phyloP scores from a whole-genome alignment of 2,113 vertebrate genomes.

The Anguilla rostrata region DNA sequence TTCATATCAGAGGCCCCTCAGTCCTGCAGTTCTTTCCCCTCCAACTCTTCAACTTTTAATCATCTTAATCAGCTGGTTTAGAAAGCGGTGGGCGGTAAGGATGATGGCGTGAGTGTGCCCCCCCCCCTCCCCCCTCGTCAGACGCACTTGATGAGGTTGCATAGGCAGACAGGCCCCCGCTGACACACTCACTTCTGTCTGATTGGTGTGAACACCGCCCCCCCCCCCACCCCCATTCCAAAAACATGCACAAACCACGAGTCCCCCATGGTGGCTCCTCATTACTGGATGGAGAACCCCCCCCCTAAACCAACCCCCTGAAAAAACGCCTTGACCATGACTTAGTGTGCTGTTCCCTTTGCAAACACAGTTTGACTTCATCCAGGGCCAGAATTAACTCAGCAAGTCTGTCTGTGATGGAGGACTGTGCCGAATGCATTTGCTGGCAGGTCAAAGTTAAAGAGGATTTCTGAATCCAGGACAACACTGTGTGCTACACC shows the following conservation, averaged over 20 bases:
- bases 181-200: neutral
- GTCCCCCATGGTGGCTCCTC: neutral
- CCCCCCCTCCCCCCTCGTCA: neutral
- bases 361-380: neutral
- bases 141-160: neutral
- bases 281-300: neutral
- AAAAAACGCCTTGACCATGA: neutral
- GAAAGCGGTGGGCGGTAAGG: neutral
- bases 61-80: no score
- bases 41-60: neutral
- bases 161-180: neutral
- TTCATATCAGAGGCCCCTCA: neutral
- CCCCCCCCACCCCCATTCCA: no score
- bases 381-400: neutral
- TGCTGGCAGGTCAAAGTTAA: no score
- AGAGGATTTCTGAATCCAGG: no score
- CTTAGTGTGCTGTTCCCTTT: neutral
- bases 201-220: neutral
- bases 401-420: neutral
- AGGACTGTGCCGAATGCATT: no score
- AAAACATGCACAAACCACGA: no score
- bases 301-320: no score
- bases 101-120: no score
- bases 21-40: neutral
- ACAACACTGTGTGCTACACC: no score